These are phyloP conservation scores for Pollimyrus isidori DNA, from an alignment of 2,113 vertebrate genomes.

Conservation along the genomic window DNA sequence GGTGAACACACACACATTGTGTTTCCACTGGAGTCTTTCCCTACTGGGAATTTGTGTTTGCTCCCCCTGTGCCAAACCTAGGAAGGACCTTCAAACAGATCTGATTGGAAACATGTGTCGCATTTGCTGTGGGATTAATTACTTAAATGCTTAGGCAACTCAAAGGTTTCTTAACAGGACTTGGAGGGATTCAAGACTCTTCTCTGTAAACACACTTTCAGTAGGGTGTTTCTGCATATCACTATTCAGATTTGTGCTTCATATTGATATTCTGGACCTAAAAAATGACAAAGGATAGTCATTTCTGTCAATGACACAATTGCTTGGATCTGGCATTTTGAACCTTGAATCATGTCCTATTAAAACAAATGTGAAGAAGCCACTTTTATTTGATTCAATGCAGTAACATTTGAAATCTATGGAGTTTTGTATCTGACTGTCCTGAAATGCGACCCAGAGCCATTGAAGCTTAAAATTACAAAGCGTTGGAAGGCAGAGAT, in stretches of 20 bases:
- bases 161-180: neutral
- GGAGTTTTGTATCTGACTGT: neutral
- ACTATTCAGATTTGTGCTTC: neutral
- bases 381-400: neutral
- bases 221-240: neutral
- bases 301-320: neutral
- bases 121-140: neutral
- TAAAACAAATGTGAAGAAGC: neutral
- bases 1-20: neutral
- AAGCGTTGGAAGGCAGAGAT: neutral
- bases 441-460: neutral
- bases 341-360: neutral
- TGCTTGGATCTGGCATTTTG: neutral
- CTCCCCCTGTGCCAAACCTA: neutral
- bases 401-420: neutral
- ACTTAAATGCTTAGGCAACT: neutral
- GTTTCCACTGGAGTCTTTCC: neutral
- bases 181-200: neutral
- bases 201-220: neutral
- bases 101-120: neutral
- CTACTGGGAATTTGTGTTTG: neutral
- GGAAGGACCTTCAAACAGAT: neutral
- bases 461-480: neutral
- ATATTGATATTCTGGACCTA: neutral
- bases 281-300: neutral